Evolutionary conservation across 2,888 invertebrate genomes (phyloP).

Genomic region (Cephus sareptanus): DNA sequence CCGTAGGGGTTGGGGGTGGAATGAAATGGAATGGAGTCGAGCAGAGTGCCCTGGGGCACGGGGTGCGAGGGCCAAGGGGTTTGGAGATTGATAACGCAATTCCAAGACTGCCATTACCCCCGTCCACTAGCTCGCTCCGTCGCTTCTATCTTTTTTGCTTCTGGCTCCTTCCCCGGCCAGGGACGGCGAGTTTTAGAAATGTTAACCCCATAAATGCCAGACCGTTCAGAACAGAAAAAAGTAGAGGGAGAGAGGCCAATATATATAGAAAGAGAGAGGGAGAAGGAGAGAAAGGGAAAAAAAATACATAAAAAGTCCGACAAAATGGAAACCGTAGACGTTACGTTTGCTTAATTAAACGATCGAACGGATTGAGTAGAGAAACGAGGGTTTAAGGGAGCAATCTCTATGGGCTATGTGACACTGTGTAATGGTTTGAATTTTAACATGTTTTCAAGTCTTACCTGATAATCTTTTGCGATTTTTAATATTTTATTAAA

Average conservation of each 20-base stretch:
- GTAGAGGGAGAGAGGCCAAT: background rate
- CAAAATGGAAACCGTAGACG: slow-evolving; percentile 30
- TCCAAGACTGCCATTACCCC: slow-evolving; percentile 66
- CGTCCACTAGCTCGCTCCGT: slow-evolving; percentile 55
- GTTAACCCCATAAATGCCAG: slow-evolving; percentile 65
- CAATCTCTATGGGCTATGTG: background rate
- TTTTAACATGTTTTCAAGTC: background rate
- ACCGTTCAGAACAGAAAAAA: slow-evolving; percentile 42
- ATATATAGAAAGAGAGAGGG: slow-evolving; percentile 21
- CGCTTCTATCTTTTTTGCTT: slow-evolving; percentile 63
- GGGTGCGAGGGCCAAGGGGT: slow-evolving; percentile 52
- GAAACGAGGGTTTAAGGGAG: background rate
- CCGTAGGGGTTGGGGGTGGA: slow-evolving; percentile 38
- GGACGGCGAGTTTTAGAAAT: slow-evolving; percentile 66
- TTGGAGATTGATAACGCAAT: slow-evolving; percentile 66
- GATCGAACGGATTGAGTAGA: slow-evolving; percentile 16
- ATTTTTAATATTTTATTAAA: background rate
- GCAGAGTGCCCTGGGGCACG: slow-evolving; percentile 34
- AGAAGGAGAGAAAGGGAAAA: slow-evolving; percentile 27
- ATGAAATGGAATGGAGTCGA: slow-evolving; percentile 20
- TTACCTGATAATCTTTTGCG: background rate
- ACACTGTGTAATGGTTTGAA: background rate
- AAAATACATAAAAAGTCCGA: slow-evolving; percentile 36
- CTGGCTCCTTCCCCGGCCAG: slow-evolving; percentile 41
- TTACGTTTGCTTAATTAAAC: slow-evolving; percentile 35